phyloP scores from a whole-genome alignment of 2,888 invertebrate species.

The Dinocampus coccinellae region DNA sequence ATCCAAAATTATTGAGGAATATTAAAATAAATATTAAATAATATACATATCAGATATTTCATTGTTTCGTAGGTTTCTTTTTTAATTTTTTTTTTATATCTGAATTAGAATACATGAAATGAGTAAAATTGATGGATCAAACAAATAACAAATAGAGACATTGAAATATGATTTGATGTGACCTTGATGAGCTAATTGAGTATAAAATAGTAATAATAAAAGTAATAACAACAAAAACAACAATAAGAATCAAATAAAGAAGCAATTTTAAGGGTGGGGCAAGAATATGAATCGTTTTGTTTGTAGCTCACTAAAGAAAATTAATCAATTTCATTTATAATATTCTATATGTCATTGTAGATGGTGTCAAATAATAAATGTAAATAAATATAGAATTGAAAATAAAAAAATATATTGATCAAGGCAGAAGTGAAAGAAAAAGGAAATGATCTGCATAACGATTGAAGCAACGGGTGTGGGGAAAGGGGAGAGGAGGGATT shows the following conservation, averaged over 20 bases:
- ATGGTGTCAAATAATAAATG: neutral
- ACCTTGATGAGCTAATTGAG: neutral
- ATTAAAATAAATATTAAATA: neutral
- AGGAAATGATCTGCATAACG: neutral
- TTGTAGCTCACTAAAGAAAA: neutral
- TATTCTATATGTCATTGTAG: neutral
- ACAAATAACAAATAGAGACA: neutral
- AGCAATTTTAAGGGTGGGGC: slow-evolving; percentile 7
- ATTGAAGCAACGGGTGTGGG: too few relatives aligned
- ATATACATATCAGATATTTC: neutral
- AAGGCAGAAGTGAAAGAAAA: neutral
- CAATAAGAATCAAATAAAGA: slow-evolving; percentile 1
- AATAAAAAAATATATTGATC: neutral
- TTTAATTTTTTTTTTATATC: neutral
- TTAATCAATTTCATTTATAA: neutral
- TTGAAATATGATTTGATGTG: neutral
- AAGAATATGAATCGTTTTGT: slow-evolving; percentile 9
- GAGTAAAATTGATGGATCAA: neutral
- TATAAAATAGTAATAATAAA: neutral
- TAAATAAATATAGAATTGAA: neutral
- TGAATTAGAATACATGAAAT: neutral
- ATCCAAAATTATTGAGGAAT: neutral
- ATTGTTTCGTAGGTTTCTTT: too few relatives aligned
- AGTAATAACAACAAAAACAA: neutral
- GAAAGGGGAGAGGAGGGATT: slow-evolving; percentile 7